Conservation (phyloP, 2,113 vertebrate species). For the Scortum barcoo region DNA sequence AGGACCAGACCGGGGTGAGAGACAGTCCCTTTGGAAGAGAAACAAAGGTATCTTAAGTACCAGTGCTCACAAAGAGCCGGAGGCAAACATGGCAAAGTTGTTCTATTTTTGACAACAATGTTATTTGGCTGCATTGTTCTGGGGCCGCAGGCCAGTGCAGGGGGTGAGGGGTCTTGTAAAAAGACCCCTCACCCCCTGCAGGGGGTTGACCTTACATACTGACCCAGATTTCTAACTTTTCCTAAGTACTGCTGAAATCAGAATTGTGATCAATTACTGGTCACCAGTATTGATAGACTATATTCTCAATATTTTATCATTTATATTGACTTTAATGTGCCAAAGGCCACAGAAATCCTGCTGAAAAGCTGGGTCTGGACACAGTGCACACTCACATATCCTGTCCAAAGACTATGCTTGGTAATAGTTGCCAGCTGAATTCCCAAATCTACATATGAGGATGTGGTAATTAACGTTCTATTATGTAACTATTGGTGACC, state of each 20-base stretch:
- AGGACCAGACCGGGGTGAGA: constrained; percentile 30
- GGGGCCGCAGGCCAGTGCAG: constrained; percentile 14
- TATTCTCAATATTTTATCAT: not conserved
- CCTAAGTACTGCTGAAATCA: not conserved
- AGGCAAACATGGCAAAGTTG: constrained; percentile 42
- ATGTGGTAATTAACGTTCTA: constrained; percentile 14
- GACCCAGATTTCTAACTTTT: constrained; percentile 21
- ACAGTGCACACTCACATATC: not conserved
- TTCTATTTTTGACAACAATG: constrained; percentile 68
- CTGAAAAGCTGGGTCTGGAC: not conserved
- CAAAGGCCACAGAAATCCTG: constrained; percentile 1
- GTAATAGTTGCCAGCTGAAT: not conserved
- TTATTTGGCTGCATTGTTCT: constrained; percentile 69
- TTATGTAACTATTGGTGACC: not conserved
- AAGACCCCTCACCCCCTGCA: too few species aligned
- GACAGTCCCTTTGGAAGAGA: constrained; percentile 30
- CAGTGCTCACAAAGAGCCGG: constrained; percentile 41
- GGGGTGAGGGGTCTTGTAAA: constrained; percentile 23
- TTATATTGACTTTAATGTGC: not conserved
- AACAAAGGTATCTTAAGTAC: constrained; percentile 52
- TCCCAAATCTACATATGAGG: constrained; percentile 16
- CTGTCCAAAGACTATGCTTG: constrained; percentile 5
- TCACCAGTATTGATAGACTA: not conserved
- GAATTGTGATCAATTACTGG: not conserved
- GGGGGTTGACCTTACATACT: constrained; percentile 24